Evolutionary conservation across 2,797 vertebrate genomes (phyloP).

Genomic region (Eulemur albifrons): DNA sequence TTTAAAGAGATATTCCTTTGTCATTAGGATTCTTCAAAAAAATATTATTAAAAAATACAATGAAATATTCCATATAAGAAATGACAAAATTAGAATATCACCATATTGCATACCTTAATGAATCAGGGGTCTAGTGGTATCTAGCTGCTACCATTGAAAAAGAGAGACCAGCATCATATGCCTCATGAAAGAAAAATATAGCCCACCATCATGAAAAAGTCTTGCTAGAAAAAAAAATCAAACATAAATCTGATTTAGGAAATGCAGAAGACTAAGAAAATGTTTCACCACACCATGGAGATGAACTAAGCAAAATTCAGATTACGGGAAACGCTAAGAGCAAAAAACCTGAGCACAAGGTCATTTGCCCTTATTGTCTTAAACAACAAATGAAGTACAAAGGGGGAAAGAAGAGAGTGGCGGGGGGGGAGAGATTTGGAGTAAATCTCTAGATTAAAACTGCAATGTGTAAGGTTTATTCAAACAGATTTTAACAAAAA

Average conservation of each 20-base stretch:
- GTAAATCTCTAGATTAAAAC: not conserved
- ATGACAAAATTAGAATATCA: not conserved
- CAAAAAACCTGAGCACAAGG: not conserved
- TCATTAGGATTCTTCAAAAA: too few relatives aligned
- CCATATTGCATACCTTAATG: not conserved
- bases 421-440: too few relatives aligned
- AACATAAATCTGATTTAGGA: not conserved
- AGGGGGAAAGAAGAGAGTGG: not conserved
- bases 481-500: slow-evolving; percentile 15
- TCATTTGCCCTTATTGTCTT: not conserved
- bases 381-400: not conserved
- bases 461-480: not conserved
- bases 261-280: slow-evolving; percentile 5
- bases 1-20: not conserved
- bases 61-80: not conserved
- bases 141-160: not conserved
- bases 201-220: not conserved
- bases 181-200: not conserved
- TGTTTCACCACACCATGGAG: not conserved
- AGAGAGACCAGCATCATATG: not conserved
- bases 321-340: not conserved
- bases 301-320: not conserved
- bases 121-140: not conserved
- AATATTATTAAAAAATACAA: not conserved
- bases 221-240: not conserved